Conservation (phyloP, 2,888 invertebrate genomes). For the Acleris emargana region DNA sequence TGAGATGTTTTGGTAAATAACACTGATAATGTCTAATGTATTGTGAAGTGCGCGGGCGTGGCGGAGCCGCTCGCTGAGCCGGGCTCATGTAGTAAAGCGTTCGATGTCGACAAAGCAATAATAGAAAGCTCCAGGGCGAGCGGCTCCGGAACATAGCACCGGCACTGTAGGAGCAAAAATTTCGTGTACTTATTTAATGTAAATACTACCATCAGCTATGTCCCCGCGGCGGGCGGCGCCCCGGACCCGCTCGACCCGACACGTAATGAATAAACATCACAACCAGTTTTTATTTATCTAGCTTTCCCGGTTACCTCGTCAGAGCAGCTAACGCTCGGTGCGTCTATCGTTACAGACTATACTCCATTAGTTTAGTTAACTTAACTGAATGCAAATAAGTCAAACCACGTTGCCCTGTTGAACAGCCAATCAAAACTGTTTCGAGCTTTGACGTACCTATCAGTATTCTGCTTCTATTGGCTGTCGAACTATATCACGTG, state of each 20-base stretch:
- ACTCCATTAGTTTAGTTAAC: no score
- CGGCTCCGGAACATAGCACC: constrained; percentile 10
- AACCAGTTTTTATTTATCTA: no score
- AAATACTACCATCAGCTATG: constrained; percentile 48
- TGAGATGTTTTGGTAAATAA: constrained; percentile 9
- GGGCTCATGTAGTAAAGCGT: not conserved
- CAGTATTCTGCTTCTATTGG: no score
- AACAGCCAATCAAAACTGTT: no score
- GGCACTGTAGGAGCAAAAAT: constrained; percentile 45
- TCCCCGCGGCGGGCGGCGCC: constrained; percentile 8
- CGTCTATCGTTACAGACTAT: no score
- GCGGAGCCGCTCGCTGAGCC: not conserved
- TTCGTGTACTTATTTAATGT: constrained; percentile 66
- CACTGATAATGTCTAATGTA: constrained; percentile 1
- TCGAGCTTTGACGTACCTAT: no score
- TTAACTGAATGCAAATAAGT: no score
- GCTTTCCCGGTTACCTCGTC: no score
- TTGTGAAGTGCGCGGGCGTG: constrained; percentile 5
- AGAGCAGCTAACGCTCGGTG: no score
- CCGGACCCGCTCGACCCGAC: not conserved
- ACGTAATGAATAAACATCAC: no score
- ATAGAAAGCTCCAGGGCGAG: not conserved
- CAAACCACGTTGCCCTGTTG: no score
- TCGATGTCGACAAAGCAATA: not conserved
- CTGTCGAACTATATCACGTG: no score